Base-by-base conservation (phyloP, 1,140 invertebrate genomes). In the Cecropterus lyciades region DNA sequence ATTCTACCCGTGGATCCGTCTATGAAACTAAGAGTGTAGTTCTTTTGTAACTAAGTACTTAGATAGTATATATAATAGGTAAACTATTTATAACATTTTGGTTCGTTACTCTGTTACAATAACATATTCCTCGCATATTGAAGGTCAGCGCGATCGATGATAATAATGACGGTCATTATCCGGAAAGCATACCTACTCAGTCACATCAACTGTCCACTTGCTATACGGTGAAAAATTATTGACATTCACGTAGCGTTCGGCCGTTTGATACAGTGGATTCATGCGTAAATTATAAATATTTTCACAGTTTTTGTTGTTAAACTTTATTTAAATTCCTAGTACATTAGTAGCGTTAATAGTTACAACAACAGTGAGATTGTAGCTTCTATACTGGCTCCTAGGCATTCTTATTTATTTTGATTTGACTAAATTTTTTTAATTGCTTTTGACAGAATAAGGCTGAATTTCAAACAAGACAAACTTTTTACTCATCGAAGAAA, bases 111-210 rank as follows among this genome's bases (percentile, higher is more conserved):
- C 49, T 65, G 49, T n/a, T n/a, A n/a, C 24, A 60, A 68, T 57
- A 65, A 56, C 63, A 56, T 66, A 56, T 48, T 46, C 40, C 42
- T 56, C 20, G 56, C 53, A 17, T 68, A 37, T 20, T 57, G 67
- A 78, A 80, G 75, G 75, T 80, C 77, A 57, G 24, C 10, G n/a
- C 57, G 69, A 80, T 80, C 77, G 79, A 79, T 83, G 45, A 48
- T 33, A 16, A 37, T 79, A 76, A 80, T 77, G 42, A 70, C 70
- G 48, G 69, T 67, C 60, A 77, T 81, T 79, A 70, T 59, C 48
- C 27, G 42, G 37, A 46, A 52, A 60, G 57, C 40, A 53, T 45
- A 56, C 11, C n/a, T n/a, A n/a, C n/a, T 8, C 24, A n/a, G 11
- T n/a, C 37, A 15, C 49, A 24, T 27, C 48, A 14, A 52, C 27